phyloP scores from a whole-genome alignment of 2,797 vertebrate genomes.

The Rhincodon typus region DNA sequence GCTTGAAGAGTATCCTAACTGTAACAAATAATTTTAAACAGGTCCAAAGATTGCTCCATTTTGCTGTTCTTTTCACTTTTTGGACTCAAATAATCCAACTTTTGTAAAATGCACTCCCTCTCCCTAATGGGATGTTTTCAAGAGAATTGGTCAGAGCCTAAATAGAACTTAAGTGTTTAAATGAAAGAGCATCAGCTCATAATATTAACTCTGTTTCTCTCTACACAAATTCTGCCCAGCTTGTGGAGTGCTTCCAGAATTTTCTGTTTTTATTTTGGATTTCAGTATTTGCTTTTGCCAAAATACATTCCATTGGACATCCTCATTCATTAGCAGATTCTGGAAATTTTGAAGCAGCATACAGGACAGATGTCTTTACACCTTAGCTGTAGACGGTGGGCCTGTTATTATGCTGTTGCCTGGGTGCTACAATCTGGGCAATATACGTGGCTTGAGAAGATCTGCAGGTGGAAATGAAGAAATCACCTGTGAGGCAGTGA shows the following conservation, averaged over 20 bases:
- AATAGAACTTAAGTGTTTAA: neutral
- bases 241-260: neutral
- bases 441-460: neutral
- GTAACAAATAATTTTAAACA: neutral
- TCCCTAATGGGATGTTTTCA: neutral
- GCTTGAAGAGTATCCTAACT: neutral
- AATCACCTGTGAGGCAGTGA: neutral
- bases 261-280: neutral
- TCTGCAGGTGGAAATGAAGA: neutral
- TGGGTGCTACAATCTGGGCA: neutral
- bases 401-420: too few relatives aligned
- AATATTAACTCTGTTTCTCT: neutral
- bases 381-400: neutral
- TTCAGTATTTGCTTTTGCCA: neutral
- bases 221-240: neutral
- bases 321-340: neutral
- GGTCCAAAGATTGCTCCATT: neutral
- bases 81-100: neutral
- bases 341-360: neutral
- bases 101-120: neutral
- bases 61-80: neutral
- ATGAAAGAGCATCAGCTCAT: neutral
- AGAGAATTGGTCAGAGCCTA: neutral
- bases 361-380: neutral
- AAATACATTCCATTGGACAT: neutral